Conservation (phyloP, 2,113 vertebrate species). For the Aleadryas rufinucha region DNA sequence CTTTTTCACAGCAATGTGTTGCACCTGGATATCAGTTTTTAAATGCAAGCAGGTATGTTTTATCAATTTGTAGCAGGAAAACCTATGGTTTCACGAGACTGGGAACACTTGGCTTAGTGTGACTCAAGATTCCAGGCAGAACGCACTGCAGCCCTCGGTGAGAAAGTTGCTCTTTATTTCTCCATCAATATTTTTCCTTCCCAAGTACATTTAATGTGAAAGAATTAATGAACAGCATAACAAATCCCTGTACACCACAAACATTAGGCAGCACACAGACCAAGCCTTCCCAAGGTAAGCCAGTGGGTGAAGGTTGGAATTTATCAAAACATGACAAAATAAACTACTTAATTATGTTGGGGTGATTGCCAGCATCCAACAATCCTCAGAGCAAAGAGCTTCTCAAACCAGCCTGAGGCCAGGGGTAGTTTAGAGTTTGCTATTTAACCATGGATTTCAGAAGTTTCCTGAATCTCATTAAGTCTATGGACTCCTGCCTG, state of each 20-base stretch:
- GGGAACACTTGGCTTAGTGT: background rate
- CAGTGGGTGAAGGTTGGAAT: constrained; percentile 23
- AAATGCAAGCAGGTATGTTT: constrained; percentile 5
- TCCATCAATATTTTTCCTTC: constrained; percentile 37
- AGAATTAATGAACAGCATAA: constrained; percentile 44
- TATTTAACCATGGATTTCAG: background rate
- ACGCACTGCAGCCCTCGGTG: background rate
- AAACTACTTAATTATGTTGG: constrained; percentile 34
- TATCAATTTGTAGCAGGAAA: constrained; percentile 23
- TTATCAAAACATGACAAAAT: constrained; percentile 54
- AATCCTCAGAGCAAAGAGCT: background rate
- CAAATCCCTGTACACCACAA: constrained; percentile 30
- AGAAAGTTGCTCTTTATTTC: constrained; percentile 21
- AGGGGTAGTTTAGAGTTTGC: background rate
- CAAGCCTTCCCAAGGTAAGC: background rate
- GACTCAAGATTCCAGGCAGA: background rate
- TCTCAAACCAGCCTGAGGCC: background rate
- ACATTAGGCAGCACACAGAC: background rate
- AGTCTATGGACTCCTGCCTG: background rate
- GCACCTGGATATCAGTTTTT: constrained; percentile 2
- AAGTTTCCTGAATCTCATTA: background rate
- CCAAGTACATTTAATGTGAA: background rate
- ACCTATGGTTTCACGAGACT: background rate
- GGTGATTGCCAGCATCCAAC: constrained; percentile 26
- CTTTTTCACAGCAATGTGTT: background rate